Evolutionary conservation across 2,797 vertebrate species (phyloP).

Genomic region (Lophius americanus): DNA sequence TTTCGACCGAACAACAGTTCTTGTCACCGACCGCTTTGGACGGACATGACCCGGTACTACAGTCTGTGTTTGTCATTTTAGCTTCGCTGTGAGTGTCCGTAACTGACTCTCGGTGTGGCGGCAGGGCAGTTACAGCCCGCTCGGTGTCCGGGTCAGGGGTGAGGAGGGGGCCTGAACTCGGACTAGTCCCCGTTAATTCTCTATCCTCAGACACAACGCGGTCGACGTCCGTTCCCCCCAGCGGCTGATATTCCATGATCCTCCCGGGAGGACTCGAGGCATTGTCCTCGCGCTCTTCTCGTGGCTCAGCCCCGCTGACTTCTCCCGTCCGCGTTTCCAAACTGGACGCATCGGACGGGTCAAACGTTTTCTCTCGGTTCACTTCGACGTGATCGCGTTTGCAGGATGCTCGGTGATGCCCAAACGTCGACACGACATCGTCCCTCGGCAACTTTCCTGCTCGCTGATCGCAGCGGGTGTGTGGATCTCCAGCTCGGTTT

Average conservation of each 20-base stretch:
- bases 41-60: constrained; percentile 4
- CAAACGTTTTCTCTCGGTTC: constrained; percentile 35
- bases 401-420: constrained; percentile 19
- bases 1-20: constrained; percentile 6
- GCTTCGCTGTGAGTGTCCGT: constrained; percentile 12
- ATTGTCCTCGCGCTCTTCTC: constrained; percentile 68
- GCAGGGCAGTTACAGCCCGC: constrained; percentile 38
- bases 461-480: constrained; percentile 51
- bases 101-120: constrained; percentile 20
- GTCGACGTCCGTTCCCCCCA: constrained; percentile 47
- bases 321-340: constrained; percentile 48
- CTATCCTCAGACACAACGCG: constrained; percentile 19
- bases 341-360: constrained; percentile 57
- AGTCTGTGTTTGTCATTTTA: constrained; percentile 66
- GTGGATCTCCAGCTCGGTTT: constrained; percentile 47
- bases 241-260: constrained; percentile 79
- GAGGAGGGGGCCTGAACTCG: constrained; percentile 13
- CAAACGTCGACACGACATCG: constrained; percentile 50
- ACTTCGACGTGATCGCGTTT: neutral
- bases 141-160: constrained; percentile 41
- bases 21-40: constrained; percentile 7
- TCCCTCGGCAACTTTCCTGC: constrained; percentile 69
- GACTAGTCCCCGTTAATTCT: constrained; percentile 9
- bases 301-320: constrained; percentile 52
- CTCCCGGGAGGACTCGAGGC: constrained; percentile 68